Evolutionary conservation across 2,888 invertebrate genomes (phyloP), one percentile per base, ranked within the genome.

Genomic region (Noctua comes): DNA sequence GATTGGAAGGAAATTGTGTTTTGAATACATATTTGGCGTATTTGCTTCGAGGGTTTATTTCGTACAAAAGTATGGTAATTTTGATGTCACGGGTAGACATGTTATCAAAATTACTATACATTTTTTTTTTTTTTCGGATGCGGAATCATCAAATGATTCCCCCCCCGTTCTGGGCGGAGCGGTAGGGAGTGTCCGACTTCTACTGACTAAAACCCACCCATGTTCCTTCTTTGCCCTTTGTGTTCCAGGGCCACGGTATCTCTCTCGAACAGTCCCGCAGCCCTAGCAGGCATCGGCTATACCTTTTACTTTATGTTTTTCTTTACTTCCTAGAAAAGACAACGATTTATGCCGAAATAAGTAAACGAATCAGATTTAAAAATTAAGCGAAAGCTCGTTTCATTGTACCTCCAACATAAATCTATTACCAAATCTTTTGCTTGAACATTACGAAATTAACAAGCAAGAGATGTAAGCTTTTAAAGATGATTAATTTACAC

Each of bases 401-500:
- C n/a, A 62, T 40, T 13, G 13, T 21, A 40, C 18, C 24, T 36
- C 31, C 40, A 36, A 65, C 11, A 51, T 40, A 31, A 62, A 76
- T 27, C 7, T 16, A 54, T n/a, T 27, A 36, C 62, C 0, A 68
- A 21, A 76, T 16, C 21, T 64, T 66, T 59, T 36, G 24, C 18
- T 48, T 11, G 8, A 66, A 51, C 27, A 66, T 83, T 59, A 36
- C 27, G 65, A 43, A 76, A 76, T 59, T 10, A 68, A 36, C 51
- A 62, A 62, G 59, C 46, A n/a, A 40, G 24, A 73, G n/a, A 66
- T 54, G 13, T 48, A 46, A 78, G 40, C 68, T 65, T 73, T 3
- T 46, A 69, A 72, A 85, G 51, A 72, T 57, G 43, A 84, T 77
- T 74, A 74, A 80, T 85, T 77, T 24, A 51, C 13, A 77, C 51